These are phyloP conservation scores for Orthosia gothica DNA, from an alignment of 2,888 invertebrate genomes.

Conservation along the genomic window DNA sequence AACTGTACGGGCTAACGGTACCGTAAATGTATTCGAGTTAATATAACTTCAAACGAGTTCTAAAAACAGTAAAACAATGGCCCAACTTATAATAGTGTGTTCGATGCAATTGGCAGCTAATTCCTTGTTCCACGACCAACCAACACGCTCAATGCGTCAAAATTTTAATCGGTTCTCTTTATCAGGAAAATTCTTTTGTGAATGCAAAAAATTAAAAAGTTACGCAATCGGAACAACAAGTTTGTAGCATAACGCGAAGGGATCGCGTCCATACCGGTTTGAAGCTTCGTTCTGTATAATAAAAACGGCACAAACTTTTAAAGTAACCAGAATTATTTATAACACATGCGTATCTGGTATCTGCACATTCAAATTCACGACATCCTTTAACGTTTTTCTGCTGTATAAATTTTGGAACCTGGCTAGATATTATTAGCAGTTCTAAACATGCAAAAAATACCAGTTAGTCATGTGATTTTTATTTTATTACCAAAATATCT, in stretches of 20 bases:
- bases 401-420: conserved; percentile 35
- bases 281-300: conserved; percentile 44
- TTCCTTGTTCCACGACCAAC: conserved; percentile 84
- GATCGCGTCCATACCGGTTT: conserved; percentile 57
- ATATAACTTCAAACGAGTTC: conserved; percentile 81
- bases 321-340: conserved; percentile 62
- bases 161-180: conserved; percentile 85
- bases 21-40: conserved; percentile 73
- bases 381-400: conserved; percentile 54
- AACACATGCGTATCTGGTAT: conserved; percentile 44
- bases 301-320: conserved; percentile 46
- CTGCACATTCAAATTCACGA: conserved; percentile 47
- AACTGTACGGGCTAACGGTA: conserved; percentile 68
- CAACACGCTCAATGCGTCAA: conserved; percentile 82
- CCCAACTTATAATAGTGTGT: conserved; percentile 90
- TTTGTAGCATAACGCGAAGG: conserved; percentile 48
- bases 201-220: conserved; percentile 67
- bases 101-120: conserved; percentile 90
- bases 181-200: conserved; percentile 71
- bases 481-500: conserved; percentile 21
- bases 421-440: conserved; percentile 21
- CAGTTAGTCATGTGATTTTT: conserved; percentile 16
- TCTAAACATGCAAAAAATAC: conserved; percentile 17
- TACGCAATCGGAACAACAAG: conserved; percentile 61
- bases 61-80: conserved; percentile 89